A percentile compares a stretch with the other conserved stretches of the same genome.
Evolutionary conservation across 2,113 vertebrate species (phyloP).

Genomic region (Eurypyga helias): DNA sequence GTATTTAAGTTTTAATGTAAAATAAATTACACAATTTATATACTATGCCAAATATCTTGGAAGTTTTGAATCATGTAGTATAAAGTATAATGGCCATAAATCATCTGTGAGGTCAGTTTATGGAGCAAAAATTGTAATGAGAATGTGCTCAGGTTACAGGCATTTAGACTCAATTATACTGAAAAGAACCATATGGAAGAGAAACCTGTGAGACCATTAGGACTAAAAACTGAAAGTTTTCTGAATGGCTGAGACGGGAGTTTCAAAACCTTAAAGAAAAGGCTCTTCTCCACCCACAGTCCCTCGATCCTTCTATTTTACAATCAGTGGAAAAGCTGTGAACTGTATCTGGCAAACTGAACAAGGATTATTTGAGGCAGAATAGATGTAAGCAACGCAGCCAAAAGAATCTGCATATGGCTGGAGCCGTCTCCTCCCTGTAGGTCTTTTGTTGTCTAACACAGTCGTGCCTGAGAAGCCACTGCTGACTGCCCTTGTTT

Average conservation of each 20-base stretch:
- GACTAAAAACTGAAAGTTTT: conserved; percentile 53
- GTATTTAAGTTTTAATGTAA: conserved; percentile 64
- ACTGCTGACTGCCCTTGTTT: background rate
- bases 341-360: background rate
- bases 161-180: conserved; percentile 78
- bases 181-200: conserved; percentile 80
- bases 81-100: conserved; percentile 68
- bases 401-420: background rate
- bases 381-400: background rate
- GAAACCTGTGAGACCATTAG: conserved; percentile 64
- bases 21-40: conserved; percentile 63
- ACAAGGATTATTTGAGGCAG: background rate
- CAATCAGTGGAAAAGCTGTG: background rate
- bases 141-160: conserved; percentile 75
- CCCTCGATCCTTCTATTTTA: conserved; percentile 20
- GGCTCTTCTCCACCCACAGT: background rate
- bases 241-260: conserved; percentile 27
- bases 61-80: conserved; percentile 63
- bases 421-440: background rate
- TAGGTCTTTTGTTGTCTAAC: background rate
- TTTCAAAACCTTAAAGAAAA: conserved; percentile 36
- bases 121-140: conserved; percentile 75
- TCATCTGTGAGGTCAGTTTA: conserved; percentile 72
- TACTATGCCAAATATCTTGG: conserved; percentile 59
- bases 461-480: background rate